Base-by-base conservation (phyloP, 2,797 vertebrate species). In the Cephalopachus bancanus region DNA sequence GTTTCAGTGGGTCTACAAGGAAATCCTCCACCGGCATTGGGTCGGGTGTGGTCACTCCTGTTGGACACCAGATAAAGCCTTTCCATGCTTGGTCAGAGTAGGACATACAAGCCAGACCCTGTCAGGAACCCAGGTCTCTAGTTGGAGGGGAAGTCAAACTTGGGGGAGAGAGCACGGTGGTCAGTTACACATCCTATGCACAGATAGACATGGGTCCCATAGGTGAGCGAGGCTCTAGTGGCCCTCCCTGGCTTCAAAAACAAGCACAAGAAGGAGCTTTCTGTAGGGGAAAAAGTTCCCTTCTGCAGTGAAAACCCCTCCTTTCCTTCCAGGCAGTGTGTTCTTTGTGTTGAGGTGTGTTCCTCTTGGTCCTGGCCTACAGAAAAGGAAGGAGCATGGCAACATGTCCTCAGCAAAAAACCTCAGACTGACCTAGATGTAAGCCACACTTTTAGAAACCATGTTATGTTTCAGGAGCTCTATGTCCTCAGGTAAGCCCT, bases 101-200 rank as follows among this genome's bases (percentile, higher is more conserved):
- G 51, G 10, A 78, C 51, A 37, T 37, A 37, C 37, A 37, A 37
- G 3, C 37, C 37, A 78, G 51, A 26, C 75, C 0, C 1, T 1
- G 75, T 44, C 44, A 11, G 28, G 4, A 53, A 1, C 75, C 75
- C 51, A 55, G 9, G 0, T n/a, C 28, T 55, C 75, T 28, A 55
- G 10, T 16, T 55, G 26, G 2, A 30, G 74, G 49, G 26, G 14
- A 17, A 3, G 0, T 28, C 26, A 2, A 3, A 49, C 74, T 7
- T 0, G 17, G n/a, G 67, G 0, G 12, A 44, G 44, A 7, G 44
- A 44, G 6, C 2, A 5, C 3, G 0, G 0, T 74, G 74, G 44
- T 75, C 49, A 75, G 8, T 28, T 1, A 0, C 74, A 19, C 1
- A 74, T 79, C 51, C 55, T 59, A 1, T 0, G 55, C n/a, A 9